Evolutionary conservation across 2,888 invertebrate species (phyloP).

Genomic region (Ectropis crepuscularia): DNA sequence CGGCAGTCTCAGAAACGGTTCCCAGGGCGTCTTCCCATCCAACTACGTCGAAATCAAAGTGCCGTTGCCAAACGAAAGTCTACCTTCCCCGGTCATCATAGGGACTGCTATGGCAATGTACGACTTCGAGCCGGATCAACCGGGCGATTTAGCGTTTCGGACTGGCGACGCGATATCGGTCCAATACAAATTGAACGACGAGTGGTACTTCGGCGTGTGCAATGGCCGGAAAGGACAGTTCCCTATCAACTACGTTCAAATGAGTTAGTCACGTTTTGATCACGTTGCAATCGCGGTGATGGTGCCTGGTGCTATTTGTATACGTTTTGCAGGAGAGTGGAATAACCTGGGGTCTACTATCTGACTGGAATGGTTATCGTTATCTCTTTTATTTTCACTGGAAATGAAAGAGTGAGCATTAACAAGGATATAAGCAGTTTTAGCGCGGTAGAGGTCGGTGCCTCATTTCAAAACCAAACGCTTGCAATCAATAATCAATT

Average conservation of each 20-base stretch:
- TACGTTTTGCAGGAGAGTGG: not conserved
- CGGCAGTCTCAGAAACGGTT: conserved; percentile 87
- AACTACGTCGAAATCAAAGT: conserved; percentile 91
- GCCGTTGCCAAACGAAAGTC: conserved; percentile 82
- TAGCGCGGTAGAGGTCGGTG: no score
- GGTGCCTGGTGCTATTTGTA: conserved; percentile 11
- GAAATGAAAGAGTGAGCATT: no score
- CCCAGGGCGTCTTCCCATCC: conserved; percentile 92
- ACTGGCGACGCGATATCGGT: conserved; percentile 84
- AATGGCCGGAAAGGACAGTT: conserved; percentile 89
- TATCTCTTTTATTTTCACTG: no score
- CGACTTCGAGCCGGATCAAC: conserved; percentile 87
- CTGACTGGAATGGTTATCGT: no score
- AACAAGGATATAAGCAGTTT: no score
- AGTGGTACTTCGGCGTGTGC: conserved; percentile 92
- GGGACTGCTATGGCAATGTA: conserved; percentile 87
- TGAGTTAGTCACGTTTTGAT: conserved; percentile 55
- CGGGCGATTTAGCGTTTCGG: conserved; percentile 69
- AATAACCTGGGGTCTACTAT: no score
- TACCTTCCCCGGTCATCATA: conserved; percentile 44
- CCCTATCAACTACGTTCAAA: conserved; percentile 90
- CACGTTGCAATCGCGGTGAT: conserved; percentile 19
- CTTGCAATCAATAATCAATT: no score
- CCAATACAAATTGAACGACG: conserved; percentile 88
- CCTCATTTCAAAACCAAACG: no score